phyloP scores from a whole-genome alignment of 2,113 vertebrate species.

The Pygoscelis adeliae region DNA sequence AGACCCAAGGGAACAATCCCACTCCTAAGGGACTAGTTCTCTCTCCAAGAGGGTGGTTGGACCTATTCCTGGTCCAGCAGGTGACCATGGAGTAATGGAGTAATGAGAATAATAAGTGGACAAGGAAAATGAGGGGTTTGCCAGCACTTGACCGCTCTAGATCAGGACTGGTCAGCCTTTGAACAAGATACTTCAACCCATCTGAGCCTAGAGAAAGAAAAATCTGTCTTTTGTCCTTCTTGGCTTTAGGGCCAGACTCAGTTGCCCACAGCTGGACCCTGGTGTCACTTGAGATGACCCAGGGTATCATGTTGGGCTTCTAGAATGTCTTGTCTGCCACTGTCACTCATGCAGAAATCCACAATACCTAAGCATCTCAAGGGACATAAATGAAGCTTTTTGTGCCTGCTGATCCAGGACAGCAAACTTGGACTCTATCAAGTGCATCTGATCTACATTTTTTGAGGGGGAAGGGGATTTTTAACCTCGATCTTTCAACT shows the following conservation, averaged over 20 bases:
- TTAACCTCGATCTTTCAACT: not conserved
- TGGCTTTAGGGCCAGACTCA: not conserved
- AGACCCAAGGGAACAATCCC: not conserved
- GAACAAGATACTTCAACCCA: not conserved
- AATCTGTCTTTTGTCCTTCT: not conserved
- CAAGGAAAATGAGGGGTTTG: not conserved
- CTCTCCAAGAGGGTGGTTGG: not conserved
- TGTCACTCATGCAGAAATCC: not conserved
- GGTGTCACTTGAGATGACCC: not conserved
- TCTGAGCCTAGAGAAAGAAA: not conserved
- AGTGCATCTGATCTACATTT: not conserved
- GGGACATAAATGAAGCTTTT: not conserved
- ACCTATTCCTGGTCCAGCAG: not conserved
- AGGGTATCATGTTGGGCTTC: not conserved
- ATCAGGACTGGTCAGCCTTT: not conserved
- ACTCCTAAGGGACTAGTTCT: not conserved
- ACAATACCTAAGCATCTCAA: not conserved
- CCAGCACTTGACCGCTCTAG: not conserved
- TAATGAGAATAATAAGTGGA: not conserved
- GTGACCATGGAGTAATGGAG: not conserved
- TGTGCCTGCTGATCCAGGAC: not conserved
- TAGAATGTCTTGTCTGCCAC: not conserved
- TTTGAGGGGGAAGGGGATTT: not conserved
- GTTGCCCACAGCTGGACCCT: not conserved
- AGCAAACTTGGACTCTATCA: not conserved